Percentiles rank a stretch among this genome's conserved stretches.
Evolutionary conservation across 2,888 invertebrate species (phyloP).

Genomic region (Neelides folsomi): DNA sequence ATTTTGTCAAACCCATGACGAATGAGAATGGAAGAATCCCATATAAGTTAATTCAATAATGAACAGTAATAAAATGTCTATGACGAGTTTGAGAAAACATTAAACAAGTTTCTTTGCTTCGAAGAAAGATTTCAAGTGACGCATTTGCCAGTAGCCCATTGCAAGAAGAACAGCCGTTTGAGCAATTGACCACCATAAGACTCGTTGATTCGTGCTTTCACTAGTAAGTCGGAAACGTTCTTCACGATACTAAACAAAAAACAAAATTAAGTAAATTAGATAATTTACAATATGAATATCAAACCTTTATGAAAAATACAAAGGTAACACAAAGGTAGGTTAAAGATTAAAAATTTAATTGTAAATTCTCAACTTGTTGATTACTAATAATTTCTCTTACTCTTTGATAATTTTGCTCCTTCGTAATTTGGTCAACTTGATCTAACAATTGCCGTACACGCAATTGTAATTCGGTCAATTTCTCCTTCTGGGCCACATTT

Average conservation of each 20-base stretch:
- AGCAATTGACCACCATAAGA: constrained; percentile 90
- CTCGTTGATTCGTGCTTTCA: constrained; percentile 89
- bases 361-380: too few relatives aligned
- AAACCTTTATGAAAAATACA: background rate
- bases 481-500: constrained; percentile 93
- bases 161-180: constrained; percentile 78
- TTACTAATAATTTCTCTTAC: too few relatives aligned
- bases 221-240: constrained; percentile 94
- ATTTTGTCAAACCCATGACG: too few relatives aligned
- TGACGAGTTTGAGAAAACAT: constrained; percentile 25
- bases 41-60: too few relatives aligned
- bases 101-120: constrained; percentile 97
- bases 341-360: background rate
- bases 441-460: constrained; percentile 87
- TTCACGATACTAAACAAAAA: constrained; percentile 67
- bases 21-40: too few relatives aligned
- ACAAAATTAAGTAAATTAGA: background rate
- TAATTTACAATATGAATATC: constrained; percentile 9
- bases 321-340: background rate
- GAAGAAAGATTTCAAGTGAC: constrained; percentile 96
- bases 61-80: too few relatives aligned
- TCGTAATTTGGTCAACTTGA: constrained; percentile 98
- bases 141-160: constrained; percentile 99
- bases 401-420: constrained; percentile 97
- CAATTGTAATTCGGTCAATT: constrained; percentile 84